These are phyloP conservation scores for Drosophila bocqueti DNA, from an alignment of 1,140 invertebrate species.

Conservation along the genomic window DNA sequence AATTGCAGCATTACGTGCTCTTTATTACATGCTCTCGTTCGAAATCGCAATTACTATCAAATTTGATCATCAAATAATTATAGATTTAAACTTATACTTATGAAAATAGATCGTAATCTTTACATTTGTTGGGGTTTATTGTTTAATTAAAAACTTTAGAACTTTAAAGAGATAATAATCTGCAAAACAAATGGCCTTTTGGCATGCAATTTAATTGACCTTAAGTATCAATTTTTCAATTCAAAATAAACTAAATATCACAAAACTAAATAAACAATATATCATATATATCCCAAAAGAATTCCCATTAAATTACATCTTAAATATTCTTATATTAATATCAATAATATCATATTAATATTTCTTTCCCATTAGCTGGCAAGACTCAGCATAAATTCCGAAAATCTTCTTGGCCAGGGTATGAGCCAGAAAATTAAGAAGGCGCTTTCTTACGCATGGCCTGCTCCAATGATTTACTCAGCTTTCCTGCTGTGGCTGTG, in stretches of 20 bases:
- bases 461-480: constrained; percentile 75
- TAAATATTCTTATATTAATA: not conserved
- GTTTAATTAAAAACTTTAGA: too few relatives aligned
- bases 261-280: too few relatives aligned
- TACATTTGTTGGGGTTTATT: not conserved
- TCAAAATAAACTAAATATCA: not conserved
- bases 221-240: not conserved
- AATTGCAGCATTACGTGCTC: not conserved
- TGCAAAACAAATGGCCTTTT: not conserved
- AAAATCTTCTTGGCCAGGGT: not conserved
- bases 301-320: too few relatives aligned
- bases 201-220: not conserved
- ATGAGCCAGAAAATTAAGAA: constrained; percentile 25
- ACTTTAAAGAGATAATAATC: not conserved
- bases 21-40: not conserved
- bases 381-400: not conserved
- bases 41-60: not conserved
- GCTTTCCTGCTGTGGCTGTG: constrained; percentile 31
- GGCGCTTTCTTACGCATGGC: constrained; percentile 51
- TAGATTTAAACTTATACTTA: not conserved
- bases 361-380: not conserved
- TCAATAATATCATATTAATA: not conserved
- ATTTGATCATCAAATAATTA: not conserved
- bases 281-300: too few relatives aligned
- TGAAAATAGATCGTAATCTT: not conserved